Base-by-base conservation (phyloP, 2,113 vertebrate species). In the Oplegnathus fasciatus region DNA sequence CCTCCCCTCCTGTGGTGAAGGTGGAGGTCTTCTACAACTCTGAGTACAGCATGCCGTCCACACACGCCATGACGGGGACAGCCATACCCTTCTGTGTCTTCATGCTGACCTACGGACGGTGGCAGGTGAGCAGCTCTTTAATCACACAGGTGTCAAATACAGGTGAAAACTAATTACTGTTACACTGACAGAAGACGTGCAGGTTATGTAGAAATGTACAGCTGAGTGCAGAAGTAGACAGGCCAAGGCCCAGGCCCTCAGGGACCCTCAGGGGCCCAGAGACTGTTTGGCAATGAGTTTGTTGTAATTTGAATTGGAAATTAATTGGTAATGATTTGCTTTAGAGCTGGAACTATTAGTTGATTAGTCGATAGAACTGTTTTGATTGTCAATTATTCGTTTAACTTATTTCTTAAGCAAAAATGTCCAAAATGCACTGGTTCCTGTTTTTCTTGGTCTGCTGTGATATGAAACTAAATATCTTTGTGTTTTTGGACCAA, bases 41-140 rank as follows among this genome's bases (percentile, higher is more conserved):
- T 0, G 98, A 99, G 94, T 99, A 99, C 96, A 97, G 98, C 95
- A 98, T 99, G 98, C 98, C 98, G 18, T 99, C 98, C 88, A 99
- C 98, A 0, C 98, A 99, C 85, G 98, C 98, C 91, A 99, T 99
- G 98, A 97, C 98, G 0, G 98, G 98, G 87, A 98, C 98, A 0
- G 98, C 97, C 90, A 96, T 99, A 73, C 98, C 98, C 68, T 95
- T 98, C 92, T 93, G 96, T 0, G 94, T 99, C 2, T 92, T 99
- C 89, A 95, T 99, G 85, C 96, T 99, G 90, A 98, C 98, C 65
- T 97, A 97, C 18, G 97, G 97, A 87, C 95, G 98, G 67, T 99
- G 98, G 98, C 96, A 99, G 98, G 98, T 99, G 97, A 92, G 89
- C 61, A 46, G 6, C 11, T 6, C 7, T 15, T 15, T 1, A 18